Percentiles rank a stretch among this genome's conserved stretches.
These are phyloP conservation scores for Hypotaenidia philippensis DNA, from an alignment of 2,797 vertebrate species.

Conservation along the genomic window DNA sequence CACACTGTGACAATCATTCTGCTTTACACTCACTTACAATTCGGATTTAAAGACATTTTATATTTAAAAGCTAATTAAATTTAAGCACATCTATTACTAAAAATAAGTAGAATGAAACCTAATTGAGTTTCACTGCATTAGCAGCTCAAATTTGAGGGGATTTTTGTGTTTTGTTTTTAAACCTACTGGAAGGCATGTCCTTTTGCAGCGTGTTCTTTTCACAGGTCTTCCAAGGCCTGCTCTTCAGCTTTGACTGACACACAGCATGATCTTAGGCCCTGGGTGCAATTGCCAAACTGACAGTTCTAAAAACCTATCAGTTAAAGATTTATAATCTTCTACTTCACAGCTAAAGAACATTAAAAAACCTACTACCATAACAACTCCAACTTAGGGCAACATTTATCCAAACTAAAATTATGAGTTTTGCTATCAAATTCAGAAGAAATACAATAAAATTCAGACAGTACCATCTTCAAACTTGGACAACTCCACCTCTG, in stretches of 20 bases:
- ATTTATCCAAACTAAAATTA: neutral
- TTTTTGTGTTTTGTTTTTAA: neutral
- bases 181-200: neutral
- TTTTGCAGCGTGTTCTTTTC: neutral
- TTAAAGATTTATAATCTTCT: neutral
- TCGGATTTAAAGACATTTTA: neutral
- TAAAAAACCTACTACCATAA: neutral
- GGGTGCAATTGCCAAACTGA: neutral
- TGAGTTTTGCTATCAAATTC: neutral
- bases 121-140: neutral
- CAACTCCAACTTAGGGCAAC: neutral
- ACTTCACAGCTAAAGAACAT: neutral
- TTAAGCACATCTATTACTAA: neutral
- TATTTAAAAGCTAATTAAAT: neutral
- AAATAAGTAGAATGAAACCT: neutral
- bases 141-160: fast-evolving
- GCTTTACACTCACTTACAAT: neutral
- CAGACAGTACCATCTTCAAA: neutral
- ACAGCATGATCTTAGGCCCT: neutral
- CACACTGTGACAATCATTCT: neutral
- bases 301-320: neutral
- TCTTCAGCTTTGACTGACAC: neutral
- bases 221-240: neutral
- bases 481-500: neutral
- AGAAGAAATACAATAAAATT: neutral